phyloP scores from a whole-genome alignment of 2,797 vertebrate species.

The Glyptemys insculpta region DNA sequence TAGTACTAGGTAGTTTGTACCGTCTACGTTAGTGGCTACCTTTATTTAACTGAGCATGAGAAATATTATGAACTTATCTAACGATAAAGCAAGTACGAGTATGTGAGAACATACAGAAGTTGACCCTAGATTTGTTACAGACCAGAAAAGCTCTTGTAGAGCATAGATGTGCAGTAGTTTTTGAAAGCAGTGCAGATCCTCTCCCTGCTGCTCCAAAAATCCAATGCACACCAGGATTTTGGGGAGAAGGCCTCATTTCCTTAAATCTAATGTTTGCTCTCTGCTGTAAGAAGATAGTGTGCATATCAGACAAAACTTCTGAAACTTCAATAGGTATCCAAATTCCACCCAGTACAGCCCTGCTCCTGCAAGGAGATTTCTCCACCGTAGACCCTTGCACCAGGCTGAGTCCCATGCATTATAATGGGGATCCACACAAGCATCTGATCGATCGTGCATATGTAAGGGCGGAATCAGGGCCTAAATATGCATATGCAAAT shows the following conservation, averaged over 20 bases:
- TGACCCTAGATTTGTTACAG: neutral
- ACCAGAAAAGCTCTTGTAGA: neutral
- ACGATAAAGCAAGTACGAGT: neutral
- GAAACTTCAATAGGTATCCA: neutral
- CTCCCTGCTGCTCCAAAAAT: neutral
- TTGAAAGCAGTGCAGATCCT: neutral
- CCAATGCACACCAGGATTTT: neutral
- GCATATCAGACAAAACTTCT: neutral
- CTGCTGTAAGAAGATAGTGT: neutral
- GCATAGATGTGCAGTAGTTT: accelerated
- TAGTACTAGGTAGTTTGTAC: neutral
- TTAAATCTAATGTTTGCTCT: neutral
- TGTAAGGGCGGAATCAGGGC: neutral
- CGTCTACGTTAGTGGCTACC: neutral
- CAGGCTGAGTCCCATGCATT: neutral
- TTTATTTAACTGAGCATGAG: neutral
- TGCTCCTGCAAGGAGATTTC: neutral
- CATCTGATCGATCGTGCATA: neutral
- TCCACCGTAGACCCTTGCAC: neutral
- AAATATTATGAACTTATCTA: neutral
- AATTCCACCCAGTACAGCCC: neutral
- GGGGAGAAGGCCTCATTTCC: neutral
- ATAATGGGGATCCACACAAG: neutral
- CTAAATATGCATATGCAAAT: neutral
- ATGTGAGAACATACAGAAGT: neutral